Percentiles rank a stretch among this genome's conserved stretches.
These are phyloP conservation scores for Polydesmus complanatus DNA, from an alignment of 2,888 invertebrate genomes.

Conservation along the genomic window DNA sequence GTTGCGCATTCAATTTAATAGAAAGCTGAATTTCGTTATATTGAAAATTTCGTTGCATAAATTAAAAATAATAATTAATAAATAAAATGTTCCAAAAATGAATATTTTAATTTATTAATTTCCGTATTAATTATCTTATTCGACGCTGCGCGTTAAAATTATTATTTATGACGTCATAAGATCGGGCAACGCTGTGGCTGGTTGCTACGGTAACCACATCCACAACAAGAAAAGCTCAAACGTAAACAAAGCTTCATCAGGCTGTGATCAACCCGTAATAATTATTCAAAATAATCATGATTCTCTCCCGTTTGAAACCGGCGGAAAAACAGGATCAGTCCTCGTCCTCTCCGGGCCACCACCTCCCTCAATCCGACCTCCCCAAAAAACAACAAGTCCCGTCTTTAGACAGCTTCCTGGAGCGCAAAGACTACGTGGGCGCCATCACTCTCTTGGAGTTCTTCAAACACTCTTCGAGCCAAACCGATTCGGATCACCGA, in stretches of 20 bases:
- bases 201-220: background rate
- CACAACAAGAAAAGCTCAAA: background rate
- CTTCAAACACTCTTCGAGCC: background rate
- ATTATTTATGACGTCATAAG: no score
- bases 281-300: background rate
- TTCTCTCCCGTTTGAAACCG: background rate
- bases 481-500: slow-evolving; percentile 31
- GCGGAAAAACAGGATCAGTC: background rate
- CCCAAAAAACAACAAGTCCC: slow-evolving; percentile 37
- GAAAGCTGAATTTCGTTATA: no score
- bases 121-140: no score
- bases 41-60: no score
- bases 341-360: no score
- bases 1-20: no score
- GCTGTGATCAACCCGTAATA: background rate
- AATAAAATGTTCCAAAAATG: no score
- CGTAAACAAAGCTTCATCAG: background rate
- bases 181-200: no score
- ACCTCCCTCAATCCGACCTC: background rate
- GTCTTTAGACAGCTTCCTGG: slow-evolving; percentile 75
- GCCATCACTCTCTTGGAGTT: slow-evolving; percentile 86
- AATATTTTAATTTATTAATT: no score
- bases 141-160: no score
- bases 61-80: no score
- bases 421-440: slow-evolving; percentile 83